Evolutionary conservation across 2,797 vertebrate genomes (phyloP).

Genomic region (Cheirogaleus major): DNA sequence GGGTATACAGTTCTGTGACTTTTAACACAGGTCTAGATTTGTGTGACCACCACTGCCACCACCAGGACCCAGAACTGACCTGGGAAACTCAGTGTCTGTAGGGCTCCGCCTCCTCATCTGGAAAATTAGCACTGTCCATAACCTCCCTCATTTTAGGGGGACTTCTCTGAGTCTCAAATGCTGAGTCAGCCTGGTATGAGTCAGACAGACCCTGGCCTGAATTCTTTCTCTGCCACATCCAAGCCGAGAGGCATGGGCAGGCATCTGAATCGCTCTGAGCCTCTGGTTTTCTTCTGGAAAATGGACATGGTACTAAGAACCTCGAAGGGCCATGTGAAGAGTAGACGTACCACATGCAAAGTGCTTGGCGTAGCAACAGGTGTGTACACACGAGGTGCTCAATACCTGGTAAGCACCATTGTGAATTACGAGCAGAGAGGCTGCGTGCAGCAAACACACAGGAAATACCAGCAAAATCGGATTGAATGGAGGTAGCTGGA

Average conservation of each 20-base stretch:
- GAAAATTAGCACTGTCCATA: background rate
- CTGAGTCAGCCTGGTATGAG: background rate
- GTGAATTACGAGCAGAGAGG: background rate
- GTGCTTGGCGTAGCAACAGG: background rate
- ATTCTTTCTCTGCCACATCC: background rate
- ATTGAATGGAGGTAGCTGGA: background rate
- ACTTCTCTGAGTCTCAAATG: background rate
- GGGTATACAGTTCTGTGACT: background rate
- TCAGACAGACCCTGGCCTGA: background rate
- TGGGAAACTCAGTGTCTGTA: background rate
- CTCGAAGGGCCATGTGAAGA: background rate
- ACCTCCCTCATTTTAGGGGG: background rate
- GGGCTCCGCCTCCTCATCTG: background rate
- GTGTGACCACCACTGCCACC: background rate
- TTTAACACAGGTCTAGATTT: background rate
- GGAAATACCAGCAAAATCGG: background rate
- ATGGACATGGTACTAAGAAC: accelerated
- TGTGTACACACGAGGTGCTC: background rate
- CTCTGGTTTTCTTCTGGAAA: background rate
- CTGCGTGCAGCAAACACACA: background rate
- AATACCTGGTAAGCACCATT: accelerated
- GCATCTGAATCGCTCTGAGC: background rate
- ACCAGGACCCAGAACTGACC: too few relatives aligned
- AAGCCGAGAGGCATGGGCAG: background rate
- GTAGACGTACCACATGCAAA: background rate